Percentiles rank a stretch among this genome's conserved stretches.
These are phyloP conservation scores for Thereuonema tuberculata DNA, from an alignment of 1,140 invertebrate genomes.

Conservation along the genomic window DNA sequence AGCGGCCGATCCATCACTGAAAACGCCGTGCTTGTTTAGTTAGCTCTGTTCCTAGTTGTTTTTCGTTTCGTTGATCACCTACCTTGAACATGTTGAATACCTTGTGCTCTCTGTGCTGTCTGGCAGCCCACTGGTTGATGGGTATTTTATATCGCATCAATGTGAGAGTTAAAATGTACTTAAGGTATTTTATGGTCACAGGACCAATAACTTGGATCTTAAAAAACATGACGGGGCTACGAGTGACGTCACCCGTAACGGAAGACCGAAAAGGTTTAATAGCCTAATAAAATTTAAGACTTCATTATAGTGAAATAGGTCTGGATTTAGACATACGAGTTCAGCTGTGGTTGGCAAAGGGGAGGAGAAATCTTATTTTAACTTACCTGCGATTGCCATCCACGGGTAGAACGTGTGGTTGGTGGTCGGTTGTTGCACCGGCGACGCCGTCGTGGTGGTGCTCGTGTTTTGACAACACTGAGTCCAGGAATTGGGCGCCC, in stretches of 20 bases:
- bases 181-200: constrained; percentile 12
- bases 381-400: constrained; percentile 96
- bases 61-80: too few relatives aligned
- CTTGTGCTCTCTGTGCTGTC: too few relatives aligned
- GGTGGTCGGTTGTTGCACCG: constrained; percentile 19
- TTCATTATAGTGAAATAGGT: background rate
- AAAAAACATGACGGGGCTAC: constrained; percentile 8
- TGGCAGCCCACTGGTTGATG: too few relatives aligned
- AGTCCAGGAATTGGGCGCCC: constrained; percentile 34
- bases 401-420: constrained; percentile 93
- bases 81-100: too few relatives aligned
- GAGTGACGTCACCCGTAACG: background rate
- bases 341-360: background rate
- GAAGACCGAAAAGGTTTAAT: background rate
- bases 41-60: too few relatives aligned
- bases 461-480: constrained; percentile 12
- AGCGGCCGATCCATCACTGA: too few relatives aligned
- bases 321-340: too few relatives aligned
- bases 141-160: constrained; percentile 13
- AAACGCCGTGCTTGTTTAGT: too few relatives aligned
- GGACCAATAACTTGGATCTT: constrained; percentile 15
- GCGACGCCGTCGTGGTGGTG: constrained; percentile 4
- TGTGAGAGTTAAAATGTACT: constrained; percentile 11
- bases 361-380: background rate
- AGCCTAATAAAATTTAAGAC: constrained; percentile 2